These are phyloP conservation scores for Montipora sp. DNA, from an alignment of 64 coral and sea anemone species.

Conservation along the genomic window DNA sequence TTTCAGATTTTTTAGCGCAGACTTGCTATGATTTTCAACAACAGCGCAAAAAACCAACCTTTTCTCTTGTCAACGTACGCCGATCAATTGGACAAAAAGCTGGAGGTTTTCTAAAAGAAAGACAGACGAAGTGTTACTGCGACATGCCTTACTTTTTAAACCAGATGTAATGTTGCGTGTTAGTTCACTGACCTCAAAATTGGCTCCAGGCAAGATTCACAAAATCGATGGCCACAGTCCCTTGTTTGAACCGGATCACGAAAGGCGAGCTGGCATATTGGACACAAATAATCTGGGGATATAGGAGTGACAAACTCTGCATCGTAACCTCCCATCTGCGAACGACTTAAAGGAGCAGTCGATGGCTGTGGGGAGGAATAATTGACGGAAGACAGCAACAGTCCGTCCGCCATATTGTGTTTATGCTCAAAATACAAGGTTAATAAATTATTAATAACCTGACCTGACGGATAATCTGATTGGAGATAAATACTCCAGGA, in stretches of 20 bases:
- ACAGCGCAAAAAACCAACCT: slow-evolving; percentile 64
- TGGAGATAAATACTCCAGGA: neutral
- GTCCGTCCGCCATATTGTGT: slow-evolving; percentile 72
- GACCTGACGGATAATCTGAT: neutral
- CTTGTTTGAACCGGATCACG: slow-evolving; percentile 98
- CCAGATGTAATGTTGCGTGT: neutral
- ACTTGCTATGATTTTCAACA: neutral
- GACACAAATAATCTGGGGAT: slow-evolving; percentile 90
- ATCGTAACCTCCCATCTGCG: slow-evolving; percentile 90
- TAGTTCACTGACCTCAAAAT: slow-evolving; percentile 81
- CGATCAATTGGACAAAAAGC: slow-evolving; percentile 96
- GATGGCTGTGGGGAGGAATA: slow-evolving; percentile 30
- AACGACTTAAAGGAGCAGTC: slow-evolving; percentile 39
- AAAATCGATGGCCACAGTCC: slow-evolving; percentile 98
- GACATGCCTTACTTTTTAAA: slow-evolving; percentile 4
- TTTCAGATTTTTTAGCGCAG: neutral
- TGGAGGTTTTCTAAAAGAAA: slow-evolving; percentile 81
- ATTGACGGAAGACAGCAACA: slow-evolving; percentile 8
- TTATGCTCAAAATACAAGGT: slow-evolving; percentile 56
- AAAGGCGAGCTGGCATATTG: slow-evolving; percentile 97
- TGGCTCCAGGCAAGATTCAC: slow-evolving; percentile 95
- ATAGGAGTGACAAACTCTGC: slow-evolving; percentile 89
- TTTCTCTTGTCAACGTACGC: slow-evolving; percentile 86
- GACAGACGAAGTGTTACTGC: neutral
- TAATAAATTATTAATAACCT: slow-evolving; percentile 74